phyloP scores from a whole-genome alignment of 2,888 invertebrate genomes.

The Apotomis capreana region DNA sequence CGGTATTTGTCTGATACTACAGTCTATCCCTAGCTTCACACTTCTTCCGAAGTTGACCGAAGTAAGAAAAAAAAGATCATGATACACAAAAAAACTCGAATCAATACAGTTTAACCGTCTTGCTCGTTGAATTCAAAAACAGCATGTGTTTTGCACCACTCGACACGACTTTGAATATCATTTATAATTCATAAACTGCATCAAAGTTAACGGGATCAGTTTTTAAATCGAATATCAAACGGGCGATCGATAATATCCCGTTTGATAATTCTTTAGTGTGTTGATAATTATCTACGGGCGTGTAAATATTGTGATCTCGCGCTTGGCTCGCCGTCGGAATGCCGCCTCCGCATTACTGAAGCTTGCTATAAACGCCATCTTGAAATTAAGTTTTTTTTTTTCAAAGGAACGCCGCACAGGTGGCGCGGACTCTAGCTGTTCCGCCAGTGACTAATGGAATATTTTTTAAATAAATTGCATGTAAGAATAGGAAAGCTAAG shows the following conservation, averaged over 20 bases:
- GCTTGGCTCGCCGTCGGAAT: slow-evolving; percentile 33
- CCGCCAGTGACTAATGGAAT: slow-evolving; percentile 4
- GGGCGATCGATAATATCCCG: slow-evolving; percentile 32
- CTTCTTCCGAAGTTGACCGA: too few species aligned
- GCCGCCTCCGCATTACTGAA: slow-evolving; percentile 26
- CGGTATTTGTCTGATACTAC: background rate
- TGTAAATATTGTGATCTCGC: slow-evolving; percentile 39
- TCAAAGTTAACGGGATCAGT: slow-evolving; percentile 16
- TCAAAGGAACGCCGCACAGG: slow-evolving; percentile 17
- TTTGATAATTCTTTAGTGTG: slow-evolving; percentile 38
- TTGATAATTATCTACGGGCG: slow-evolving; percentile 29
- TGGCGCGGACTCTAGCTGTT: slow-evolving; percentile 10
- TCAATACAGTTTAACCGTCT: background rate
- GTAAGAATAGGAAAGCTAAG: background rate
- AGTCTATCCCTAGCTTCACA: background rate
- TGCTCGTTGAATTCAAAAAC: background rate
- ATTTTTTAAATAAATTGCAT: background rate
- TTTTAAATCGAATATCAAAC: slow-evolving; percentile 15
- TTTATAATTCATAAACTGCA: slow-evolving; percentile 27
- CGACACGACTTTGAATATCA: slow-evolving; percentile 16
- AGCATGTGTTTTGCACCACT: slow-evolving; percentile 16
- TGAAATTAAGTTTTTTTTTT: slow-evolving; percentile 34
- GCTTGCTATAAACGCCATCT: slow-evolving; percentile 30
- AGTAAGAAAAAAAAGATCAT: background rate
- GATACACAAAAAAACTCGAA: background rate